Conservation (phyloP, 2,797 vertebrate genomes). For the Buceros bicornis region DNA sequence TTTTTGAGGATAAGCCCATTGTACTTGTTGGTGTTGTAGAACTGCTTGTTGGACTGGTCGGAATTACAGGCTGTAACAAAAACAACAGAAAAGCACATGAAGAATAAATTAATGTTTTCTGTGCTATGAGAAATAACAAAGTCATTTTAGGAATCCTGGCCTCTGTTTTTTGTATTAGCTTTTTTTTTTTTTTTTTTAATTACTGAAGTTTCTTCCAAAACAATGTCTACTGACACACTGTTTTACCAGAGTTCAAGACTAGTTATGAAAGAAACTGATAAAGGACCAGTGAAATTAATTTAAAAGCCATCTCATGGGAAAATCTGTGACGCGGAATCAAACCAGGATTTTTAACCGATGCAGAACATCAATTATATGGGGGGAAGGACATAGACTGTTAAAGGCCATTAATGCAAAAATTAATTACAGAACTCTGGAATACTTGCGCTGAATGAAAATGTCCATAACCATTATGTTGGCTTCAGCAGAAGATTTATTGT, state of each 20-base stretch:
- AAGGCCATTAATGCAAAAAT: neutral
- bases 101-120: neutral
- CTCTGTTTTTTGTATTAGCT: neutral
- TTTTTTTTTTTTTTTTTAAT: neutral
- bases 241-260: neutral
- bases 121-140: neutral
- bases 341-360: slow-evolving; percentile 2
- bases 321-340: neutral
- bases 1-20: slow-evolving; percentile 87
- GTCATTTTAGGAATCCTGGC: neutral
- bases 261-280: neutral
- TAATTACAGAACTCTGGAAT: neutral
- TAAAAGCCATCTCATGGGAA: neutral
- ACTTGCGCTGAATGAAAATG: neutral
- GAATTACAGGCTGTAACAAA: slow-evolving; percentile 82
- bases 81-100: neutral
- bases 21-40: slow-evolving; percentile 83
- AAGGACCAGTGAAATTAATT: neutral
- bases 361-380: neutral
- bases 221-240: neutral
- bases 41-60: slow-evolving; percentile 81
- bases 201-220: neutral
- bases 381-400: neutral
- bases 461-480: neutral
- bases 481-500: neutral